phyloP scores from a whole-genome alignment of 2,113 vertebrate species.

The Anolis sagrei region DNA sequence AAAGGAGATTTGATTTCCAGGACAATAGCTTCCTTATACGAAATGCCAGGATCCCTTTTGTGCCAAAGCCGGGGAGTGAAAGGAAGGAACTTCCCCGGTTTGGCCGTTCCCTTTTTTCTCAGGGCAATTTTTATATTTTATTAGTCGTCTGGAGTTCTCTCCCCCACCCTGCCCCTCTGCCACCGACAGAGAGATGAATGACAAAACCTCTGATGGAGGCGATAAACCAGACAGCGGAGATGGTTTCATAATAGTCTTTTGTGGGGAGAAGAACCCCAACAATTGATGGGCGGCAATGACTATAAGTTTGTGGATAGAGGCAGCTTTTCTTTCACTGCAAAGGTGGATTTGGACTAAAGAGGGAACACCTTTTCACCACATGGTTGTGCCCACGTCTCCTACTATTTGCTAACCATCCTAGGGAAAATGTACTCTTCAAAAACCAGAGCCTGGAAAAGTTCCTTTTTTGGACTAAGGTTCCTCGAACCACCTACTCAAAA shows the following conservation, averaged over 20 bases:
- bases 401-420: too few species aligned
- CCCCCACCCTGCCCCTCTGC: not conserved
- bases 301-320: not conserved
- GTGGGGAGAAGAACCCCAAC: not conserved
- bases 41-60: constrained; percentile 43
- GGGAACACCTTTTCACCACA: not conserved
- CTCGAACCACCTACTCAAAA: too few species aligned
- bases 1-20: constrained; percentile 70
- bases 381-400: not conserved
- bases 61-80: constrained; percentile 66
- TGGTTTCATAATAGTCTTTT: not conserved
- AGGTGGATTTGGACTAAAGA: not conserved
- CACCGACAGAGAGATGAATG: constrained; percentile 39
- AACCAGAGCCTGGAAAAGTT: too few species aligned
- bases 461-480: too few species aligned
- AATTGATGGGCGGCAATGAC: not conserved
- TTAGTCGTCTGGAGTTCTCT: constrained; percentile 23
- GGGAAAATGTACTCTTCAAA: too few species aligned
- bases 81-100: constrained; percentile 58
- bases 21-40: constrained; percentile 66
- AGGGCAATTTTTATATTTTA: constrained; percentile 64
- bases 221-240: constrained; percentile 25
- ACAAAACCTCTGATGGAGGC: constrained; percentile 9
- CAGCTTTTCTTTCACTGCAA: not conserved
- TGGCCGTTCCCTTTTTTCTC: constrained; percentile 42